phyloP scores from a whole-genome alignment of 2,888 invertebrate species.

The Troides aeacus region DNA sequence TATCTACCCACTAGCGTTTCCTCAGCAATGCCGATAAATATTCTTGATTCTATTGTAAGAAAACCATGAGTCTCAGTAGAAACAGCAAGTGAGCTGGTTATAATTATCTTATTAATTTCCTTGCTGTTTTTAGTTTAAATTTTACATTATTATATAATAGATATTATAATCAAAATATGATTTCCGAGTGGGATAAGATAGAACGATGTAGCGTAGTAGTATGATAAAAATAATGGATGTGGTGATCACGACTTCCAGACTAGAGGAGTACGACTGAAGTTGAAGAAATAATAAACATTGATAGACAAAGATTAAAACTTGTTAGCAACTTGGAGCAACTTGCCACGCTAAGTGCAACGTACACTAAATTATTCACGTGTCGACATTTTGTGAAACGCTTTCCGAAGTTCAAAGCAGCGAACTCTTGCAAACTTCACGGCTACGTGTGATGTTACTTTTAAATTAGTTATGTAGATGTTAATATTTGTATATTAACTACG shows the following conservation, averaged over 20 bases:
- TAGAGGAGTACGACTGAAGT: background rate
- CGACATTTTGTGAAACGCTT: slow-evolving; percentile 25
- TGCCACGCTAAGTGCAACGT: slow-evolving; percentile 14
- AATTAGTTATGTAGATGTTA: slow-evolving; percentile 6
- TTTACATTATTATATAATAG: too few species aligned
- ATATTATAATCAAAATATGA: too few species aligned
- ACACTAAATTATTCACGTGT: slow-evolving; percentile 24
- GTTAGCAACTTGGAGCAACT: slow-evolving; percentile 11
- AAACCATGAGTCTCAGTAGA: too few species aligned
- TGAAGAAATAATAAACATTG: background rate
- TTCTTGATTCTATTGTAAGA: too few species aligned
- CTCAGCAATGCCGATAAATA: too few species aligned
- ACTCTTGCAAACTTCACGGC: slow-evolving; percentile 4
- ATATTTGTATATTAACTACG: background rate
- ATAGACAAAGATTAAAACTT: slow-evolving; percentile 20
- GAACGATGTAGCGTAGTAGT: too few species aligned
- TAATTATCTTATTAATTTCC: too few species aligned
- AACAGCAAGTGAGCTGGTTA: too few species aligned
- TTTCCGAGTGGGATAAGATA: too few species aligned
- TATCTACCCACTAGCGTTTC: too few species aligned
- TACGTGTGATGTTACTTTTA: slow-evolving; percentile 19
- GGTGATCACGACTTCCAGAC: background rate
- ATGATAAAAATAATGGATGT: too few species aligned
- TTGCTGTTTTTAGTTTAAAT: too few species aligned
- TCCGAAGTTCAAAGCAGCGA: slow-evolving; percentile 9